A percentile compares a stretch with the other conserved stretches of the same genome.
Evolutionary conservation across 2,113 vertebrate genomes (phyloP).

Genomic region (Gobius niger): DNA sequence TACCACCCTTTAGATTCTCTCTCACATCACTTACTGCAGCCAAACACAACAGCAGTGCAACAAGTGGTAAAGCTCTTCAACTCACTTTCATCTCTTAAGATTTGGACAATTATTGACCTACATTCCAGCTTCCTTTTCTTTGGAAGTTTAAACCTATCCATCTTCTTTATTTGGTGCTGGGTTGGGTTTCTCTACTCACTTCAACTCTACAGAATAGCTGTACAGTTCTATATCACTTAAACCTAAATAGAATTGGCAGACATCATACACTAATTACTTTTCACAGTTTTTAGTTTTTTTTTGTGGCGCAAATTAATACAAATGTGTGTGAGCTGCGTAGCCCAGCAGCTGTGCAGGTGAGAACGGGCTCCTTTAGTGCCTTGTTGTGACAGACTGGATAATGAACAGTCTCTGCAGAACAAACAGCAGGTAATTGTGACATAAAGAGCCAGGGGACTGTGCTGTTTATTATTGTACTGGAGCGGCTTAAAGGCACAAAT

Average conservation of each 20-base stretch:
- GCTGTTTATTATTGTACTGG: conserved; percentile 8
- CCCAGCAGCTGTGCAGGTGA: conserved; percentile 23
- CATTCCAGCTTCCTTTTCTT: too few species aligned
- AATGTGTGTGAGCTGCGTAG: conserved; percentile 7
- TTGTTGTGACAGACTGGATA: conserved; percentile 25
- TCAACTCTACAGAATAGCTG: not conserved
- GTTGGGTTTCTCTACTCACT: too few species aligned
- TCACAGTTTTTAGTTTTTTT: not conserved
- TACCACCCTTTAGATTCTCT: not conserved
- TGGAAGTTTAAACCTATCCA: too few species aligned
- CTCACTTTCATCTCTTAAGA: too few species aligned
- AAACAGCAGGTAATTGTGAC: conserved; percentile 11
- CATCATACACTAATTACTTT: conserved; percentile 3
- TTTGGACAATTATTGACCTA: too few species aligned
- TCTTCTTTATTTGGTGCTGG: too few species aligned
- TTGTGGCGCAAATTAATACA: not conserved
- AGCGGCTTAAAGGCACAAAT: conserved; percentile 4
- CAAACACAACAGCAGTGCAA: not conserved
- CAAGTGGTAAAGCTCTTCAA: too few species aligned
- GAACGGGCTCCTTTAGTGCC: conserved; percentile 6
- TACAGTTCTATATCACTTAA: not conserved
- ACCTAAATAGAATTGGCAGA: conserved; percentile 4
- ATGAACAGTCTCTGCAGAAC: conserved; percentile 22
- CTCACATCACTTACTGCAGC: not conserved
- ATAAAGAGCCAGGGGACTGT: conserved; percentile 4